A percentile compares a stretch with the other conserved stretches of the same genome.
phyloP scores from a whole-genome alignment of 1,140 invertebrate genomes.

The Galleria mellonella region DNA sequence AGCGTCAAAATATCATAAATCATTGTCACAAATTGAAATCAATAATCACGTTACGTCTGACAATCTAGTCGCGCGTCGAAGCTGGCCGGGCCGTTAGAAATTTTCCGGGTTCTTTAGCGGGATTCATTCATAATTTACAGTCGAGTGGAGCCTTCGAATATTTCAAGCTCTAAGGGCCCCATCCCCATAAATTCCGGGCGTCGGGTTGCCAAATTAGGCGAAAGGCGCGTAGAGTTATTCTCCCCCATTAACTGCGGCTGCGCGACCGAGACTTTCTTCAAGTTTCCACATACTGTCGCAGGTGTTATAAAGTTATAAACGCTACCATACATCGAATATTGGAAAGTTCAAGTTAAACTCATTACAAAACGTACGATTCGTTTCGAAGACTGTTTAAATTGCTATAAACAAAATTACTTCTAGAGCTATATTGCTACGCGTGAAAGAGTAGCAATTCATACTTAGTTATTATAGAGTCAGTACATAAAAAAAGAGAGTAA shows the following conservation, averaged over 20 bases:
- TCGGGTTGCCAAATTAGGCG: conserved; percentile 73
- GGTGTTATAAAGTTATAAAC: conserved; percentile 23
- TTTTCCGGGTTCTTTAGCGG: conserved; percentile 71
- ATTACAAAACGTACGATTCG: too few relatives aligned
- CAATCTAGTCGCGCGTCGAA: conserved; percentile 24
- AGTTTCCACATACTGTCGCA: conserved; percentile 51
- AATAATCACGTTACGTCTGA: conserved; percentile 16
- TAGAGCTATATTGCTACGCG: too few relatives aligned
- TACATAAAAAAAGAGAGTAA: too few relatives aligned
- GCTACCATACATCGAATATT: neutral
- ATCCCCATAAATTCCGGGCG: conserved; percentile 68
- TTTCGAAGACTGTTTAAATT: too few relatives aligned
- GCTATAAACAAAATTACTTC: too few relatives aligned
- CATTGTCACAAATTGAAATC: conserved; percentile 2
- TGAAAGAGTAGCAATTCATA: too few relatives aligned
- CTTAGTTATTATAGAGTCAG: too few relatives aligned
- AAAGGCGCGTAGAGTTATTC: conserved; percentile 61
- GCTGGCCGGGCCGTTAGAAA: conserved; percentile 54
- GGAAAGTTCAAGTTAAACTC: neutral
- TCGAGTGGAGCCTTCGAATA: conserved; percentile 69
- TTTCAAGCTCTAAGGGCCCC: conserved; percentile 58
- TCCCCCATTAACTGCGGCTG: conserved; percentile 35
- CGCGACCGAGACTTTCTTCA: conserved; percentile 39
- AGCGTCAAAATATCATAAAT: neutral
- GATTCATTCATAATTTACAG: conserved; percentile 73